Percentiles rank a stretch among this genome's conserved stretches.
These are phyloP conservation scores for Pyralis farinalis DNA, from an alignment of 2,888 invertebrate genomes.

Conservation along the genomic window DNA sequence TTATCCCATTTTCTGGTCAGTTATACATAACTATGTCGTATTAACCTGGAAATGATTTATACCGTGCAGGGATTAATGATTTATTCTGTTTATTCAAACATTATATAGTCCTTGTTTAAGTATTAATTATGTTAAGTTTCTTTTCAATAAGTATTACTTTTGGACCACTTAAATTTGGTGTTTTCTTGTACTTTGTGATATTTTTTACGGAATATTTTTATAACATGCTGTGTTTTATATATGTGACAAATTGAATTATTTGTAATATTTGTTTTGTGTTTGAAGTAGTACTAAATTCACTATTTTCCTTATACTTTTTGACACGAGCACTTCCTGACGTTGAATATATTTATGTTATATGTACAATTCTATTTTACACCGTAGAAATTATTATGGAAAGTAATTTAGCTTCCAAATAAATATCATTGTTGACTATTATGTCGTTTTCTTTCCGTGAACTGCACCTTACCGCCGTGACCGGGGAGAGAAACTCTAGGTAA, in stretches of 20 bases:
- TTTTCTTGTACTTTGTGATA: slow-evolving; percentile 34
- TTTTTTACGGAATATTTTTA: slow-evolving; percentile 20
- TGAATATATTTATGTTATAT: slow-evolving; percentile 51
- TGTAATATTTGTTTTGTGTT: not conserved
- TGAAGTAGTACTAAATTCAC: not conserved
- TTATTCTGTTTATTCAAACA: too few relatives aligned
- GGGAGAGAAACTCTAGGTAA: too few relatives aligned
- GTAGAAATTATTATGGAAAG: slow-evolving; percentile 49
- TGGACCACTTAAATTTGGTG: slow-evolving; percentile 45
- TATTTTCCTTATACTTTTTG: slow-evolving; percentile 17
- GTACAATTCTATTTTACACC: slow-evolving; percentile 42
- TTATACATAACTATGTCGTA: too few relatives aligned
- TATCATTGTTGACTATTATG: slow-evolving; percentile 69
- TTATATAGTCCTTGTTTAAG: slow-evolving; percentile 27
- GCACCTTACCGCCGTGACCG: not conserved
- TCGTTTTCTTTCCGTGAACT: slow-evolving; percentile 22
- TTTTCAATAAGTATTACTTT: slow-evolving; percentile 58
- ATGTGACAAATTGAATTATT: slow-evolving; percentile 1
- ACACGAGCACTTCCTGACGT: slow-evolving; percentile 50
- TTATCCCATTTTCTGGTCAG: too few relatives aligned
- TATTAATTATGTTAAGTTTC: slow-evolving; percentile 49
- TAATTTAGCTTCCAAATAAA: slow-evolving; percentile 72
- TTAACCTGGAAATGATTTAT: too few relatives aligned
- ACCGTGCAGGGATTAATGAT: too few relatives aligned
- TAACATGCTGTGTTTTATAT: slow-evolving; percentile 10